A percentile compares a stretch with the other conserved stretches of the same genome.
Conservation (phyloP, 1,140 invertebrate species). For the Papilio polyxenes region DNA sequence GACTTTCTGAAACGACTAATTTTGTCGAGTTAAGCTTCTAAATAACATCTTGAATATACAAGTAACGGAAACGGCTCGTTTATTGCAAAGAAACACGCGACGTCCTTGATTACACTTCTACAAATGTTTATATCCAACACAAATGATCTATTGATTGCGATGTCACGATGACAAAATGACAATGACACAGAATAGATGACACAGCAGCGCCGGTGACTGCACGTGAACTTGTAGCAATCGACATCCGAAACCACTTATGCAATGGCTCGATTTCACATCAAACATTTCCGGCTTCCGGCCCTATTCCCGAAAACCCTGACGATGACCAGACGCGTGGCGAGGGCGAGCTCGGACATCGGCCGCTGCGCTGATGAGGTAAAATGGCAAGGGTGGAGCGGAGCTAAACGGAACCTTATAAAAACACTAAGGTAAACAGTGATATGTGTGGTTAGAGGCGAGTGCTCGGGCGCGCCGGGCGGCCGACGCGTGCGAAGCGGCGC, state of each 20-base stretch:
- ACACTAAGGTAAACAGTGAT: constrained; percentile 48
- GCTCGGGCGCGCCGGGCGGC: constrained; percentile 39
- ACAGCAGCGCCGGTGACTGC: not conserved
- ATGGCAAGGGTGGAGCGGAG: not conserved
- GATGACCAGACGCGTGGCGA: not conserved
- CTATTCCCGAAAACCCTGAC: not conserved
- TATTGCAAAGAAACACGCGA: not conserved
- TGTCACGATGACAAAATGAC: not conserved
- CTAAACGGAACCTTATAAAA: constrained; percentile 27
- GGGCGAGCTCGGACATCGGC: not conserved
- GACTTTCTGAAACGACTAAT: not conserved
- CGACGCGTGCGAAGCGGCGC: constrained; percentile 47
- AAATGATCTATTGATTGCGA: not conserved
- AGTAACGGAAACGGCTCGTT: not conserved
- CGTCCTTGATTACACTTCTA: not conserved
- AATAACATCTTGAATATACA: not conserved
- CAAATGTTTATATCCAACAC: not conserved
- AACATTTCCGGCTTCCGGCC: not conserved
- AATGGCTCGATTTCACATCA: not conserved
- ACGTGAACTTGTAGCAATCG: not conserved
- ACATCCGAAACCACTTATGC: not conserved
- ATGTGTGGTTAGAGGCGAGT: constrained; percentile 54
- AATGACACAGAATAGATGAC: not conserved
- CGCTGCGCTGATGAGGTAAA: constrained; percentile 20
- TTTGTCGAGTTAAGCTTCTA: not conserved